phyloP scores from a whole-genome alignment of 2,797 vertebrate genomes.

The Falco novaeseelandiae region DNA sequence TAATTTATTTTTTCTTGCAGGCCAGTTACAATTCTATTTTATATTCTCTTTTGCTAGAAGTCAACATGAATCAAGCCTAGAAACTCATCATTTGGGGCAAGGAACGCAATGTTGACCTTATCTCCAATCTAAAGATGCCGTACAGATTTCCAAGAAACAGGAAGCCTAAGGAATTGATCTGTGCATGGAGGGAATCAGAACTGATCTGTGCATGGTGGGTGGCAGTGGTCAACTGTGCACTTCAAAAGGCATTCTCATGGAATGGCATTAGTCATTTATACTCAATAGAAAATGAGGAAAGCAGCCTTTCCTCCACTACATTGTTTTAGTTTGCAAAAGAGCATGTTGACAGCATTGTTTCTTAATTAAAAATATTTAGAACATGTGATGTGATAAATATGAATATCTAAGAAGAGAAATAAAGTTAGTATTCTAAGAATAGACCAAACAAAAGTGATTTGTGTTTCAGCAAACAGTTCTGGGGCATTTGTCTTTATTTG shows the following conservation, averaged over 20 bases:
- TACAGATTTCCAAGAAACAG: neutral
- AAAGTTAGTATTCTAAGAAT: neutral
- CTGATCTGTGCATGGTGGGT: neutral
- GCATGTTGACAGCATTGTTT: neutral
- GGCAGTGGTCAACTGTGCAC: constrained; percentile 1
- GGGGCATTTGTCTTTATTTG: neutral
- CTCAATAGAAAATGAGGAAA: neutral
- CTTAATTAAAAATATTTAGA: constrained; percentile 5
- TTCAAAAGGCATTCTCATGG: neutral
- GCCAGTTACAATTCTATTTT: constrained; percentile 6
- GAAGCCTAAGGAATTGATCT: neutral
- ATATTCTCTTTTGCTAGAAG: constrained; percentile 3
- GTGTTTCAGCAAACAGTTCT: neutral
- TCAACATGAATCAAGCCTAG: constrained; percentile 6
- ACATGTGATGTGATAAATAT: neutral
- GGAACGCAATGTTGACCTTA: constrained; percentile 6
- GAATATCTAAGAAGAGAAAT: neutral
- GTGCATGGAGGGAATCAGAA: neutral
- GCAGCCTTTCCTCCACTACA: neutral
- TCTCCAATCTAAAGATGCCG: neutral
- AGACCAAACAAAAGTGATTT: neutral
- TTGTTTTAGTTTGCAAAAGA: neutral
- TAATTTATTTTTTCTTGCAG: constrained; percentile 33
- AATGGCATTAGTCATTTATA: neutral
- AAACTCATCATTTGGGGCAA: neutral